Evolutionary conservation across 2,797 vertebrate species (phyloP).

Genomic region (Neopelma chrysocephalum): DNA sequence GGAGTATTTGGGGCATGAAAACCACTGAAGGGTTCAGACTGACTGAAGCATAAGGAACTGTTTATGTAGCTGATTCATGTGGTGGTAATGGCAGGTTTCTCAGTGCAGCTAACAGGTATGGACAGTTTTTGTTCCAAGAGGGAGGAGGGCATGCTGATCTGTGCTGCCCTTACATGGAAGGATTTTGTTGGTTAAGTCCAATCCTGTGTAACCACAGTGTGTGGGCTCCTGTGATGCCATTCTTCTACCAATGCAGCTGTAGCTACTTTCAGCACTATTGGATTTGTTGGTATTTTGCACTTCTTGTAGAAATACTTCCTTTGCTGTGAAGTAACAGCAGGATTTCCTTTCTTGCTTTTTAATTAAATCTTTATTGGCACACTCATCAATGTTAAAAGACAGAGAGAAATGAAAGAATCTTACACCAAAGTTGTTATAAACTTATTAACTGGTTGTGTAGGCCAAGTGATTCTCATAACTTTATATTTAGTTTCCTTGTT

Average conservation of each 20-base stretch:
- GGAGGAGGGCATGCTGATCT: not conserved
- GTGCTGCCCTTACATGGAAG: not conserved
- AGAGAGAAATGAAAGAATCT: not conserved
- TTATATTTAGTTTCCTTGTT: not conserved
- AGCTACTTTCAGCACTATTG: not conserved
- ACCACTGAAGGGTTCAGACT: not conserved
- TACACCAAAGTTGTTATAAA: not conserved
- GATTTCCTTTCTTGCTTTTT: not conserved
- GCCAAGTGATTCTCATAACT: not conserved
- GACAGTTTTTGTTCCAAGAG: not conserved
- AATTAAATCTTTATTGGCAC: not conserved
- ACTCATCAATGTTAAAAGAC: not conserved
- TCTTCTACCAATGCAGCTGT: not conserved
- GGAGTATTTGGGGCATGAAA: slow-evolving; percentile 2
- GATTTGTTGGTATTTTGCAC: not conserved
- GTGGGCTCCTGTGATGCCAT: not conserved
- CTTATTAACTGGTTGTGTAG: not conserved
- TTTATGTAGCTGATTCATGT: not conserved
- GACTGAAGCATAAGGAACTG: not conserved
- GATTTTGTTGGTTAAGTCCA: not conserved
- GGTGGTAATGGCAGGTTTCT: not conserved
- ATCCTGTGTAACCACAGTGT: not conserved
- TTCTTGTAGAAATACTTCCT: not conserved
- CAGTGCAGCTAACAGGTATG: not conserved
- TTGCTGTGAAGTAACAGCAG: not conserved